These are phyloP conservation scores for Papilio glaucus DNA, from an alignment of 1,140 invertebrate genomes.

Conservation along the genomic window DNA sequence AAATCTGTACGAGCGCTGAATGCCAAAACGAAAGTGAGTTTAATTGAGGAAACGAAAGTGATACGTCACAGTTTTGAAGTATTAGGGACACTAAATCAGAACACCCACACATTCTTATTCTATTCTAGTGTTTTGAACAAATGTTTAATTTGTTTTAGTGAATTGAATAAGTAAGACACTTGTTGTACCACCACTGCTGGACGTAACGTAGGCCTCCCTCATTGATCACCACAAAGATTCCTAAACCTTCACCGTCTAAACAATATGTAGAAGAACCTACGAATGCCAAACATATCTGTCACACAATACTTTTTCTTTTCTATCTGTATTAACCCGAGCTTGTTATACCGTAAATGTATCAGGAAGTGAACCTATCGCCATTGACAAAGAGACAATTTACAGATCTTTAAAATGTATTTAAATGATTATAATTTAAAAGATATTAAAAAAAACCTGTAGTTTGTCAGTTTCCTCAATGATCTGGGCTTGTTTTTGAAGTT, in stretches of 20 bases:
- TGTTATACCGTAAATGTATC: neutral
- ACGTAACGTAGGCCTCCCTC: no score
- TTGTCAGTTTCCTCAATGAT: conserved; percentile 10
- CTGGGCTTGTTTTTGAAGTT: neutral
- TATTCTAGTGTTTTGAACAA: neutral
- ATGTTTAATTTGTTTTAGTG: neutral
- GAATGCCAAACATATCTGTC: no score
- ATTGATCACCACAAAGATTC: no score
- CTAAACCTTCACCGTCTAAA: no score
- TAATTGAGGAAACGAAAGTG: conserved; percentile 24
- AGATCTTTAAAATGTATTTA: no score
- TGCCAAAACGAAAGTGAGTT: conserved; percentile 28
- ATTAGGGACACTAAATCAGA: neutral
- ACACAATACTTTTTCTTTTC: neutral
- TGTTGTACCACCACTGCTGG: no score
- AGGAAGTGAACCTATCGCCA: neutral
- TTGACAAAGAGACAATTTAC: neutral
- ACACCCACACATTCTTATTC: neutral
- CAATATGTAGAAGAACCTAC: no score
- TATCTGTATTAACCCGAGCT: neutral
- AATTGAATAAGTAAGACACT: no score
- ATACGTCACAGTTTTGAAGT: neutral
- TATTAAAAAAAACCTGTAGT: neutral
- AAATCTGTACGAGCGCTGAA: conserved; percentile 14
- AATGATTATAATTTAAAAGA: no score